These are phyloP conservation scores for Mormyrus proboscirostris DNA, from an alignment of 2,797 vertebrate species.

Conservation along the genomic window DNA sequence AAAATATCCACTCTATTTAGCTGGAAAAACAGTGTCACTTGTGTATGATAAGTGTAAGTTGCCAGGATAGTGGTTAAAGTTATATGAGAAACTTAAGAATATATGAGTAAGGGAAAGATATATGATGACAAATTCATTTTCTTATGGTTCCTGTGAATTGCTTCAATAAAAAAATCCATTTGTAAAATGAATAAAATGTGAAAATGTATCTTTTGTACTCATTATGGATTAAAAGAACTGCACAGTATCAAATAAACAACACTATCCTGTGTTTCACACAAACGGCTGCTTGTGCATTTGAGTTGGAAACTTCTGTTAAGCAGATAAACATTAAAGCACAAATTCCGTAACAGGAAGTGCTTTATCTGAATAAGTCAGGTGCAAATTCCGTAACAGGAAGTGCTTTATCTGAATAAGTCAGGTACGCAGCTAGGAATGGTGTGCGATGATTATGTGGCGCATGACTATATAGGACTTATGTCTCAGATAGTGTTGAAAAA, in stretches of 20 bases:
- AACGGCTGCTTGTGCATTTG: background rate
- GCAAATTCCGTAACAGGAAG: background rate
- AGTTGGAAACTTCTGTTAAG: background rate
- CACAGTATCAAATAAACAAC: background rate
- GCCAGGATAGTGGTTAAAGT: background rate
- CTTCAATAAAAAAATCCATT: conserved; percentile 5
- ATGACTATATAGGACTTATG: background rate
- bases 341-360: background rate
- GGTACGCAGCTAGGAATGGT: background rate
- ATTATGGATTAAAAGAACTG: background rate
- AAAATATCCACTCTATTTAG: conserved; percentile 33
- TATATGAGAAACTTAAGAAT: background rate
- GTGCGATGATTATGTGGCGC: background rate
- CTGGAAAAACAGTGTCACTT: conserved; percentile 31
- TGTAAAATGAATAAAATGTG: background rate
- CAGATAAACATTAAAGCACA: background rate
- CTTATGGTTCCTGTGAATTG: background rate
- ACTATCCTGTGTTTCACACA: too few species aligned
- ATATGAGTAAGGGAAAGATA: background rate
- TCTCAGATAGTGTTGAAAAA: background rate
- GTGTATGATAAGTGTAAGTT: background rate
- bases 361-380: background rate
- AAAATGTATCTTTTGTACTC: background rate
- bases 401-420: background rate
- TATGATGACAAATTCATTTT: background rate